Evolutionary conservation across 2,888 invertebrate genomes (phyloP).

Genomic region (Drosophila tanythrix): DNA sequence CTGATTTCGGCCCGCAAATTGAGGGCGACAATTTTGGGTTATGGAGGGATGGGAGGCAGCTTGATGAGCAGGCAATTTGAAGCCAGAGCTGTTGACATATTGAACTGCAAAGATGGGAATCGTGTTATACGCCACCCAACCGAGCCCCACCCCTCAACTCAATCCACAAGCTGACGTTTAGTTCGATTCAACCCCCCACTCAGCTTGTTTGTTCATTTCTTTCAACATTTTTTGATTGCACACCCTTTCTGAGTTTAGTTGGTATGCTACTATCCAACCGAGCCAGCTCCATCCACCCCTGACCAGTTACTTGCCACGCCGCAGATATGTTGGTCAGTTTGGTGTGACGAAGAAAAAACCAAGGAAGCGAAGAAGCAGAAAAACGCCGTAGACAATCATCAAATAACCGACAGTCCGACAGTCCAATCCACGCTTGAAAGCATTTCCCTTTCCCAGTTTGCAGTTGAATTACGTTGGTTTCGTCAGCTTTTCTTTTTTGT

Average conservation of each 20-base stretch:
- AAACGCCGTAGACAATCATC: conserved; percentile 60
- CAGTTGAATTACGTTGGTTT: conserved; percentile 29
- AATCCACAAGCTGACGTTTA: not conserved
- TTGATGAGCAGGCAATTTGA: conserved; percentile 31
- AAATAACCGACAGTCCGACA: conserved; percentile 68
- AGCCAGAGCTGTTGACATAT: conserved; percentile 33
- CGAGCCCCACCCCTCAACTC: not conserved
- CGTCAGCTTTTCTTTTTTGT: not conserved
- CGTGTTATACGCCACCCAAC: not conserved
- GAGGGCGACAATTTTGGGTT: conserved; percentile 28
- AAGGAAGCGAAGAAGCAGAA: conserved; percentile 36
- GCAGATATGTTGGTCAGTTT: conserved; percentile 60
- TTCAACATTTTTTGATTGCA: conserved; percentile 41
- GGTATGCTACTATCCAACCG: conserved; percentile 18
- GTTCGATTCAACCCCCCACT: conserved; percentile 1
- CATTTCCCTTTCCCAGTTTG: conserved; percentile 29
- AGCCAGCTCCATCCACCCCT: not conserved
- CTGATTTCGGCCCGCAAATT: conserved; percentile 28
- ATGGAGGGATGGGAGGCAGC: not conserved
- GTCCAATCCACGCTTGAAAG: conserved; percentile 62
- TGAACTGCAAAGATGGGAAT: conserved; percentile 23
- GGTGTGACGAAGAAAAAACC: conserved; percentile 45
- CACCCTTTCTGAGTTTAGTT: conserved; percentile 40
- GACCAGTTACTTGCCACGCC: conserved; percentile 17
- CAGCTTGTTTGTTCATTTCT: conserved; percentile 18